Percentiles rank a stretch among this genome's conserved stretches.
phyloP scores from a whole-genome alignment of 2,797 vertebrate species.

The Oryzias dopingdopingensis region DNA sequence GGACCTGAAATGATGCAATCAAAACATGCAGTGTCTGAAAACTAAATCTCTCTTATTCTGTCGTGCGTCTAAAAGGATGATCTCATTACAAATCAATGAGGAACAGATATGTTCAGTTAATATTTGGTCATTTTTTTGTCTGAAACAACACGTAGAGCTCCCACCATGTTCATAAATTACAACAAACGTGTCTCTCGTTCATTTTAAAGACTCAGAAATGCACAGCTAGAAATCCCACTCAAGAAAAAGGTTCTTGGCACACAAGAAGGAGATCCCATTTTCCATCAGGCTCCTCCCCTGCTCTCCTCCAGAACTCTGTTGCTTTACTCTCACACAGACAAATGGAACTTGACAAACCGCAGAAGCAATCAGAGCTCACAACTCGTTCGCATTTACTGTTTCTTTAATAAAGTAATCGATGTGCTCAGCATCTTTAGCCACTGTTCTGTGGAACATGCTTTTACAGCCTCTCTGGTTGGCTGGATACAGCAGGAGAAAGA shows the following conservation, averaged over 20 bases:
- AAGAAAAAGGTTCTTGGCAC: slow-evolving; percentile 21
- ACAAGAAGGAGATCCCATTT: slow-evolving; percentile 42
- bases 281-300: slow-evolving; percentile 17
- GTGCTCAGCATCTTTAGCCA: slow-evolving; percentile 38
- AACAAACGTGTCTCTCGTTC: not conserved
- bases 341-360: slow-evolving; percentile 63
- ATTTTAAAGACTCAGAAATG: slow-evolving; percentile 5
- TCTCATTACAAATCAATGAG: too few relatives aligned
- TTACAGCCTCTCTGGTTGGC: slow-evolving; percentile 33
- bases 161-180: too few relatives aligned
- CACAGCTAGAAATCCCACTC: slow-evolving; percentile 3
- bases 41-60: too few relatives aligned
- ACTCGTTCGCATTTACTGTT: slow-evolving; percentile 62
- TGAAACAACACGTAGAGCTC: too few relatives aligned
- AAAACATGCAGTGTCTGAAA: too few relatives aligned
- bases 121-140: too few relatives aligned
- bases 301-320: slow-evolving; percentile 26
- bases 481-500: slow-evolving; percentile 17
- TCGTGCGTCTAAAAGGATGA: too few relatives aligned
- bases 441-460: slow-evolving; percentile 25
- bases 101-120: too few relatives aligned
- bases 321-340: slow-evolving; percentile 45
- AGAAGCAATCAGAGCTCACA: slow-evolving; percentile 50
- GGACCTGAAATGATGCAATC: too few relatives aligned
- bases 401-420: slow-evolving; percentile 58